These are phyloP conservation scores for Urocolius indicus DNA, from an alignment of 2,113 vertebrate genomes.

Conservation along the genomic window DNA sequence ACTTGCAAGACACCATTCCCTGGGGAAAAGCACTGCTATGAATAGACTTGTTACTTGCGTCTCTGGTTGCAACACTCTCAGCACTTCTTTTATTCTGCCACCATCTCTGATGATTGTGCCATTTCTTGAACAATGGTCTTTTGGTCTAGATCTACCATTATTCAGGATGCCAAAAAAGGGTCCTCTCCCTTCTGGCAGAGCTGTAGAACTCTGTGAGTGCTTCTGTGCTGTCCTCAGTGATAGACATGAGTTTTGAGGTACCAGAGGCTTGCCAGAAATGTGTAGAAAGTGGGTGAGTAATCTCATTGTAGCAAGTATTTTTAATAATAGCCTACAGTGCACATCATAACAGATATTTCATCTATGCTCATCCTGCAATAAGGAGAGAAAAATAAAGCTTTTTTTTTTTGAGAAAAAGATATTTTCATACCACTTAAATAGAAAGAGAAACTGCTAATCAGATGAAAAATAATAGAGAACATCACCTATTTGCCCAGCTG, in stretches of 20 bases:
- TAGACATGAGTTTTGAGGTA: background rate
- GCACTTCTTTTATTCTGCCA: background rate
- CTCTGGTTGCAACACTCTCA: background rate
- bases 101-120: background rate
- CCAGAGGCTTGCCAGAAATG: background rate
- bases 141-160: background rate
- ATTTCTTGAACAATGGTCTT: background rate
- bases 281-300: background rate
- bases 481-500: background rate
- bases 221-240: background rate
- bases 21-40: conserved; percentile 46
- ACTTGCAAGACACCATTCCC: conserved; percentile 31
- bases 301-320: conserved; percentile 9
- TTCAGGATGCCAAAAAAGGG: background rate
- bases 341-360: background rate
- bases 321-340: conserved; percentile 23
- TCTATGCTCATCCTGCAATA: background rate
- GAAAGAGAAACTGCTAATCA: background rate
- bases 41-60: conserved; percentile 26
- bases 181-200: background rate
- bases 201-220: background rate
- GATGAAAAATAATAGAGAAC: background rate
- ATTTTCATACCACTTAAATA: background rate
- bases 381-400: background rate
- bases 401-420: background rate